A percentile compares a stretch with the other conserved stretches of the same genome.
Conservation (phyloP, 1,140 invertebrate species). For the Brachionus plicatilis region DNA sequence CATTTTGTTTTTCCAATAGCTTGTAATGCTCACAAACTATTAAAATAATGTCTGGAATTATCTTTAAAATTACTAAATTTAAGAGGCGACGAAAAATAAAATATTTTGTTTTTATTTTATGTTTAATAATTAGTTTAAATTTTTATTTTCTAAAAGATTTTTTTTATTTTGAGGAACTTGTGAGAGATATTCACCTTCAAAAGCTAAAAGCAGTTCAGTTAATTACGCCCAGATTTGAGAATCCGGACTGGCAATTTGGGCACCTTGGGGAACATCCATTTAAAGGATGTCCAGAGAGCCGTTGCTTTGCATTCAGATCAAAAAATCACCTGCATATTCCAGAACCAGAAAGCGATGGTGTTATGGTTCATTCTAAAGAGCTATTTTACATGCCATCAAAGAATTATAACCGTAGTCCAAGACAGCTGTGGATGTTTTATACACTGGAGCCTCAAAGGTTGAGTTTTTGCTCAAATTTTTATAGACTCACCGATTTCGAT, state of each 20-base stretch:
- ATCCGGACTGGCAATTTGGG: not conserved
- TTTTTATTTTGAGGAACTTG: not conserved
- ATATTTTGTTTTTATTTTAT: not conserved
- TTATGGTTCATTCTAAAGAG: constrained; percentile 4
- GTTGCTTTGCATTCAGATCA: constrained; percentile 7
- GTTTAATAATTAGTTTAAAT: not conserved
- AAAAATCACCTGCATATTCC: not conserved
- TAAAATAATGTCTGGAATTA: not conserved
- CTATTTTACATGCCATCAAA: not conserved
- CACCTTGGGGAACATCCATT: not conserved
- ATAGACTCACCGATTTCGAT: not conserved
- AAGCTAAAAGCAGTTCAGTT: constrained; percentile 8
- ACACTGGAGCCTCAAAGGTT: not conserved
- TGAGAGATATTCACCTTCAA: not conserved
- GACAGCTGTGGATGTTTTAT: constrained; percentile 7
- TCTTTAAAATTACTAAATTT: not conserved
- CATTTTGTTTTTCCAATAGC: too few relatives aligned
- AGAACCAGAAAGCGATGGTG: not conserved
- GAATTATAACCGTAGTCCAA: not conserved
- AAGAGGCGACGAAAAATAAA: not conserved
- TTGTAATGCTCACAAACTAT: too few relatives aligned
- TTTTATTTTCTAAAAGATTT: not conserved
- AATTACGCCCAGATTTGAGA: not conserved
- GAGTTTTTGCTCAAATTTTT: constrained; percentile 17
- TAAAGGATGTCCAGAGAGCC: not conserved